A percentile compares a stretch with the other conserved stretches of the same genome.
Evolutionary conservation across 2,888 invertebrate genomes (phyloP).

Genomic region (Chymomyza fuscimana): DNA sequence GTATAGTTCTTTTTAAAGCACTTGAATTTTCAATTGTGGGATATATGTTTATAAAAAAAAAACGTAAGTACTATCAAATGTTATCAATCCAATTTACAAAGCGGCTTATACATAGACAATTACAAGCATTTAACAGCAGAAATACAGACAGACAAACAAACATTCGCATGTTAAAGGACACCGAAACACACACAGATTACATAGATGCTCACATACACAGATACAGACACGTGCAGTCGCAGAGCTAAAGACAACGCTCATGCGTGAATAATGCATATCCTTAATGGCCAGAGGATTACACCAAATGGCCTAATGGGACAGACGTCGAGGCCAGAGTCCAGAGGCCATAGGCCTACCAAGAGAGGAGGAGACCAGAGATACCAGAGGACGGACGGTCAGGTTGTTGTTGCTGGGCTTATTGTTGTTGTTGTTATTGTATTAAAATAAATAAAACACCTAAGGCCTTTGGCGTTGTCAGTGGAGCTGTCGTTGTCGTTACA

Average conservation of each 20-base stretch:
- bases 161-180: slow-evolving; percentile 2
- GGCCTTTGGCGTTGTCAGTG: slow-evolving; percentile 10
- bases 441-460: slow-evolving; percentile 60
- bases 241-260: slow-evolving; percentile 14
- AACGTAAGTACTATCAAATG: background rate
- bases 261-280: slow-evolving; percentile 61
- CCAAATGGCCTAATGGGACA: slow-evolving; percentile 55
- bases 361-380: background rate
- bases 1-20: no score
- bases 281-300: slow-evolving; percentile 54
- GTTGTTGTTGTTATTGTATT: background rate
- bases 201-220: slow-evolving; percentile 2
- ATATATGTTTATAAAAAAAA: background rate
- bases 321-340: slow-evolving; percentile 12
- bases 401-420: background rate
- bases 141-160: slow-evolving; percentile 12
- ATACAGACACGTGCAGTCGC: background rate
- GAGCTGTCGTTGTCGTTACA: slow-evolving; percentile 10
- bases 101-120: slow-evolving; percentile 39
- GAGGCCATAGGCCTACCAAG: background rate
- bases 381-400: slow-evolving; percentile 5
- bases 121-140: slow-evolving; percentile 43
- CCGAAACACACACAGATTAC: slow-evolving; percentile 3
- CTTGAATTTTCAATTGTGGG: no score
- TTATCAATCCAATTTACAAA: slow-evolving; percentile 30